Conservation (phyloP, 2,888 invertebrate species). For the Strigamia transsilvanica region DNA sequence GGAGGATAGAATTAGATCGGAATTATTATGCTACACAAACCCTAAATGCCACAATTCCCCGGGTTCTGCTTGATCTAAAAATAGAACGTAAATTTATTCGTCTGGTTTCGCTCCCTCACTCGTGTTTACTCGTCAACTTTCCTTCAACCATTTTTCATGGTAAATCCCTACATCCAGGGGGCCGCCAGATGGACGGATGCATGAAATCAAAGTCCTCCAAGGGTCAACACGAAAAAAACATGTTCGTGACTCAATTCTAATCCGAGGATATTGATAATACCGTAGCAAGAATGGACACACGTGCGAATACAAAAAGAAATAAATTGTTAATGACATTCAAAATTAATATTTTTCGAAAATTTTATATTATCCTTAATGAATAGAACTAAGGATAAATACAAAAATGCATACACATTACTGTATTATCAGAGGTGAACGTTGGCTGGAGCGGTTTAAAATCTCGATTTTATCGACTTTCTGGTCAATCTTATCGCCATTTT, state of each 20-base stretch:
- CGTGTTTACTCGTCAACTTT: constrained; percentile 18
- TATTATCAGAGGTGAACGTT: too few relatives aligned
- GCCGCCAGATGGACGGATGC: constrained; percentile 17
- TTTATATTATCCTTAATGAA: too few relatives aligned
- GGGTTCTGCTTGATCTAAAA: neutral
- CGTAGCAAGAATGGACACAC: neutral
- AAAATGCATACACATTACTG: too few relatives aligned
- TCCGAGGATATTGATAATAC: neutral
- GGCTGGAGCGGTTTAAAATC: too few relatives aligned
- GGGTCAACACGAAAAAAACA: constrained; percentile 11
- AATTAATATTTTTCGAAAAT: too few relatives aligned
- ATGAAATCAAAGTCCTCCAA: constrained; percentile 11
- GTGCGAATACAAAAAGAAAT: too few relatives aligned
- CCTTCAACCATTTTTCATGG: neutral
- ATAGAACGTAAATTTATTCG: constrained; percentile 23
- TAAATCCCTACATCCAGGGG: constrained; percentile 1
- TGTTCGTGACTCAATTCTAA: constrained; percentile 15
- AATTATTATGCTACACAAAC: neutral
- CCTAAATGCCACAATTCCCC: neutral
- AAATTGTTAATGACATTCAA: too few relatives aligned
- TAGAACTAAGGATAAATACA: too few relatives aligned
- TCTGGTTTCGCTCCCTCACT: neutral
- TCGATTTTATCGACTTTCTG: too few relatives aligned
- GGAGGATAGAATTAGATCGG: neutral
- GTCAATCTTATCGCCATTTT: too few relatives aligned